These are phyloP conservation scores for Phenganax marumi DNA, from an alignment of 92 coral and sea anemone species.

Conservation along the genomic window DNA sequence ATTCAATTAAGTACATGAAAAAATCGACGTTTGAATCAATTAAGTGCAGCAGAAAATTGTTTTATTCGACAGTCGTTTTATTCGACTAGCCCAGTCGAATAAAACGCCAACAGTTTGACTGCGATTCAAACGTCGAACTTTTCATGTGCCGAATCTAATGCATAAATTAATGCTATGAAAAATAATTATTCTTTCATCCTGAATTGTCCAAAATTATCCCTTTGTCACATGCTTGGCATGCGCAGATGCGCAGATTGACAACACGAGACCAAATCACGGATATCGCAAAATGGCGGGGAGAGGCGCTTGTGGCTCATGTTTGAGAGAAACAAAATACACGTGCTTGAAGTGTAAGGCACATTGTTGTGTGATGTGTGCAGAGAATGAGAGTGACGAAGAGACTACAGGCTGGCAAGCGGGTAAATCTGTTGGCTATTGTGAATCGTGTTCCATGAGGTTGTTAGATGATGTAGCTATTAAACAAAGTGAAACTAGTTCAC, in stretches of 20 bases:
- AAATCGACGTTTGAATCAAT: constrained; percentile 60
- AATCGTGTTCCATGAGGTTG: constrained; percentile 42
- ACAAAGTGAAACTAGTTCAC: background rate
- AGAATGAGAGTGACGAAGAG: constrained; percentile 44
- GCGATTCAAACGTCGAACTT: constrained; percentile 59
- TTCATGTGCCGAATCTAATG: constrained; percentile 54
- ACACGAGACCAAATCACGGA: background rate
- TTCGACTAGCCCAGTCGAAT: constrained; percentile 57
- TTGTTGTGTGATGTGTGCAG: constrained; percentile 44
- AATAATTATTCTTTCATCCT: constrained; percentile 46
- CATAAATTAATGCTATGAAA: constrained; percentile 45
- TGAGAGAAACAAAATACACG: constrained; percentile 37
- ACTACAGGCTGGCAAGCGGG: constrained; percentile 51
- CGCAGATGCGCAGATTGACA: background rate
- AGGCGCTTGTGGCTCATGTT: background rate
- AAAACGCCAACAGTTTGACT: constrained; percentile 51
- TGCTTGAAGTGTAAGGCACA: constrained; percentile 50
- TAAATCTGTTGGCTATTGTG: constrained; percentile 51
- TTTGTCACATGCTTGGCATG: background rate
- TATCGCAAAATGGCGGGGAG: constrained; percentile 4
- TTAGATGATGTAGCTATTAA: constrained; percentile 23
- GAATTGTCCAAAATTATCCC: constrained; percentile 15
- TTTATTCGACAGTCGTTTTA: constrained; percentile 40
- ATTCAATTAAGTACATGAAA: constrained; percentile 43
- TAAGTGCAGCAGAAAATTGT: constrained; percentile 41